phyloP scores from a whole-genome alignment of 2,888 invertebrate species.

The Drosophila diplacantha region DNA sequence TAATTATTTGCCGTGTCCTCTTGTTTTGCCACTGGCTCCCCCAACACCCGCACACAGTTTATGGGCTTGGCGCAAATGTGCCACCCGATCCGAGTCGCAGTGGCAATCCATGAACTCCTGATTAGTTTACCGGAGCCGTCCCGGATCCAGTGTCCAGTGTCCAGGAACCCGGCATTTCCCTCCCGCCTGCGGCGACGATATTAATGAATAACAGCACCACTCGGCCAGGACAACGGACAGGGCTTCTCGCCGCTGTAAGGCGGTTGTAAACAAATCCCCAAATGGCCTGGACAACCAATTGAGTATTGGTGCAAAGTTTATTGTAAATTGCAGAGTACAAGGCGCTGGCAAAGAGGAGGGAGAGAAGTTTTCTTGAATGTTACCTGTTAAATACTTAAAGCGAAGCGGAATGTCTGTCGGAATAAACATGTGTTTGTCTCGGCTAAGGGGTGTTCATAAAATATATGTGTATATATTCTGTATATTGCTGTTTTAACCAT shows the following conservation, averaged over 20 bases:
- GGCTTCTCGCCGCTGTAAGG: conserved; percentile 16
- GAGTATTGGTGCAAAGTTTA: conserved; percentile 5
- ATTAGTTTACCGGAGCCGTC: conserved; percentile 27
- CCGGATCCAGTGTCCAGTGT: not conserved
- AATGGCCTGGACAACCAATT: conserved; percentile 1
- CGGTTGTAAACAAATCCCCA: conserved; percentile 1
- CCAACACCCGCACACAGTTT: conserved; percentile 1
- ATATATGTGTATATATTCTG: not conserved
- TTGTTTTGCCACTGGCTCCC: conserved; percentile 8
- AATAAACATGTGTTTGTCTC: too few species aligned
- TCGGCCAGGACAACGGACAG: conserved; percentile 4
- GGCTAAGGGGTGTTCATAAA: not conserved
- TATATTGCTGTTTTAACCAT: not conserved
- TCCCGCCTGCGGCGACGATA: conserved; percentile 12
- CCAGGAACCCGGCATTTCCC: not conserved
- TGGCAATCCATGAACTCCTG: conserved; percentile 24
- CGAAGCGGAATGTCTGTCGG: not conserved
- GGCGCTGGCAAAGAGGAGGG: not conserved
- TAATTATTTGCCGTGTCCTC: conserved; percentile 31
- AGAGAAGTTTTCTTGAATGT: too few species aligned
- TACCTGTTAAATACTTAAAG: not conserved
- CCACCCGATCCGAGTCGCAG: conserved; percentile 1
- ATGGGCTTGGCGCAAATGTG: conserved; percentile 14
- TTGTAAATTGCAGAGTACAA: not conserved
- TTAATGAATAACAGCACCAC: conserved; percentile 21